Percentiles rank a stretch among this genome's conserved stretches.
phyloP scores from a whole-genome alignment of 2,113 vertebrate genomes.

The Pomatostomus ruficeps region DNA sequence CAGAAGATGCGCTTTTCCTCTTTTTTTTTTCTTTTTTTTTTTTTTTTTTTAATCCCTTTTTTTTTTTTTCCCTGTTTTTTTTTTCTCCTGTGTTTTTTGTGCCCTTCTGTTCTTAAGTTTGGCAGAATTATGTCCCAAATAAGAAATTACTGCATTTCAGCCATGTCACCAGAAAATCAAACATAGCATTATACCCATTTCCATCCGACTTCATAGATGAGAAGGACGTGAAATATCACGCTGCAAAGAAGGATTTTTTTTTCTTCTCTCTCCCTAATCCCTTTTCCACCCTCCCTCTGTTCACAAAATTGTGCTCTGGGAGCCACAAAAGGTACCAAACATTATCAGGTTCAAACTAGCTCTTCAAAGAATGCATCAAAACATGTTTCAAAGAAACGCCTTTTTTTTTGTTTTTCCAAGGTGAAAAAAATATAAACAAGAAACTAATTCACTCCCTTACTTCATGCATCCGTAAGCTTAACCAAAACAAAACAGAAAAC shows the following conservation, averaged over 20 bases:
- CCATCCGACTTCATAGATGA: slow-evolving; percentile 53
- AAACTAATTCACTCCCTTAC: slow-evolving; percentile 77
- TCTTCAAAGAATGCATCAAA: slow-evolving; percentile 72
- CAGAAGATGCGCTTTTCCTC: slow-evolving; percentile 49
- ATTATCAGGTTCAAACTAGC: slow-evolving; percentile 51
- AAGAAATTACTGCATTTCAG: slow-evolving; percentile 75
- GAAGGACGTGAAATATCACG: slow-evolving; percentile 43
- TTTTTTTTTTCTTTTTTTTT: not conserved
- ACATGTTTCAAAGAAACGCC: slow-evolving; percentile 60
- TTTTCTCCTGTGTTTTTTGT: slow-evolving; percentile 46
- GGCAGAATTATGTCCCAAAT: slow-evolving; percentile 76
- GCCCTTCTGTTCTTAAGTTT: slow-evolving; percentile 72
- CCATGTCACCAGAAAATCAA: slow-evolving; percentile 72
- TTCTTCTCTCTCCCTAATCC: slow-evolving; percentile 50
- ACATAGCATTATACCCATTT: slow-evolving; percentile 73
- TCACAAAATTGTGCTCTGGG: slow-evolving; percentile 69
- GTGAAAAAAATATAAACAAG: slow-evolving; percentile 71
- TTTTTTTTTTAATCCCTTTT: slow-evolving; percentile 57
- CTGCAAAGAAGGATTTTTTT: not conserved
- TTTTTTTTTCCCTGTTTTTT: slow-evolving; percentile 62
- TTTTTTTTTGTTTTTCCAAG: slow-evolving; percentile 53
- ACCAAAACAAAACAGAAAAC: slow-evolving; percentile 70
- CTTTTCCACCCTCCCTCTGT: slow-evolving; percentile 57
- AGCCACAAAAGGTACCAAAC: slow-evolving; percentile 76
- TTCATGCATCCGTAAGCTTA: slow-evolving; percentile 81